Conservation (phyloP, 2,113 vertebrate species). For the Mustela lutreola region DNA sequence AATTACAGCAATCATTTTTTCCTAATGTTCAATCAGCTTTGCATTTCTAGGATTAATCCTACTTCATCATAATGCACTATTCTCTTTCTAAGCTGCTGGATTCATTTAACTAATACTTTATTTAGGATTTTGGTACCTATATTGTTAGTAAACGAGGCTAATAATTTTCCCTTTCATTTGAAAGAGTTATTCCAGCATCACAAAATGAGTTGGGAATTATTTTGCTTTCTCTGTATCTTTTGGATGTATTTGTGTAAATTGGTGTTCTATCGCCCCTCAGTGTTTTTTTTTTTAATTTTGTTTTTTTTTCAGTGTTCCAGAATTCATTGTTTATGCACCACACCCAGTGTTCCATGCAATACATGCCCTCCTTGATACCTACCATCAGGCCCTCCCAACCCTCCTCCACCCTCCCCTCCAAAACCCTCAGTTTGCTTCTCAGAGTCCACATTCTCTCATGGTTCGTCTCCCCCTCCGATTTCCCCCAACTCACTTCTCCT, state of each 20-base stretch:
- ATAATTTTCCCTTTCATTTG: not conserved
- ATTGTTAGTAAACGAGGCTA: not conserved
- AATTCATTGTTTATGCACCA: too few relatives aligned
- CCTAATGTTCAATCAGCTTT: not conserved
- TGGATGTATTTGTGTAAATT: not conserved
- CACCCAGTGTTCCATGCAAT: too few relatives aligned
- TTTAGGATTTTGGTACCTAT: constrained; percentile 24
- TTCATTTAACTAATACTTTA: not conserved
- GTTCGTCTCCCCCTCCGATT: too few relatives aligned
- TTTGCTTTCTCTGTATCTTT: not conserved
- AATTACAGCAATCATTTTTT: not conserved
- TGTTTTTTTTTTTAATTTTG: too few relatives aligned
- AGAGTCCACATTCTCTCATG: too few relatives aligned
- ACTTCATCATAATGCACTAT: not conserved
- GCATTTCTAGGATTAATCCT: not conserved
- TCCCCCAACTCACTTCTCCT: too few relatives aligned
- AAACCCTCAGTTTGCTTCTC: too few relatives aligned
- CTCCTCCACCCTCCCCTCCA: too few relatives aligned
- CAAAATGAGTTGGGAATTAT: not conserved
- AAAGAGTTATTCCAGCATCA: not conserved
- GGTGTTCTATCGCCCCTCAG: not conserved
- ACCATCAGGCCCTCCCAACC: too few relatives aligned
- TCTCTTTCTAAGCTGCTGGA: not conserved
- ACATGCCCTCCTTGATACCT: too few relatives aligned
- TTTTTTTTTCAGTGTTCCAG: too few relatives aligned